Base-by-base conservation (phyloP, 1,140 invertebrate genomes). In the Zophobas morio region DNA sequence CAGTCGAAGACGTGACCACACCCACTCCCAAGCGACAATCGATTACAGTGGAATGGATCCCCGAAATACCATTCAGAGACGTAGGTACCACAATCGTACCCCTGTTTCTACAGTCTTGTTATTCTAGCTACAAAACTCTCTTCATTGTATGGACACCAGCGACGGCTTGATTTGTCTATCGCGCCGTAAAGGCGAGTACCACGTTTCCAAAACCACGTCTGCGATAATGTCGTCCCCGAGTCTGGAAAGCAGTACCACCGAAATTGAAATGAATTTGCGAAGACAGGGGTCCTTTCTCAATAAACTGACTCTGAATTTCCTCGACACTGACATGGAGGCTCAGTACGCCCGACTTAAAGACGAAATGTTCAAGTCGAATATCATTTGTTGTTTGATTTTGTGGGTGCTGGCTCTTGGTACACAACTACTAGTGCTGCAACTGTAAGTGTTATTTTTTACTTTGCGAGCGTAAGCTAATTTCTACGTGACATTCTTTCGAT, bases 311-410 rank as follows among this genome's bases (percentile, higher is more conserved):
- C 88, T 99, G 32, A 92, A 93, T 66, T 98, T 98, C 85, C 93
- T 94, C 49, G 93, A 95, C 66, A 84, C 88, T 32, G 89, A 91
- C 37, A 87, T 94, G 77, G 94, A 96, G 84, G 86, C 53, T 1
- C 84, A 94, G 93, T 98, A 97, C 87, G 93, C 92, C 60, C 92
- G 94, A 82, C 88, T 97, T 20, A 92, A 95, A 76, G 96, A 98
- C 86, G 95, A 96, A 81, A 96, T 97, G 91, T 97, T 97, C 87
- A 96, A 95, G 84, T 98, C 96, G 1, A 98, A 98, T 85, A 94
- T 98, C 89, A 90, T 96, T 80, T 98, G 96, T 86, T 96, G 96
- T 81, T 93, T 95, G 83, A 91, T 97, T 74, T 92, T 98, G 60
- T 97, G 96, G 95, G 86, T 97, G 42, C 95, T 97, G 84, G 95